A percentile compares a stretch with the other conserved stretches of the same genome.
Conservation (phyloP, 2,888 invertebrate genomes). For the Chesias legatella region DNA sequence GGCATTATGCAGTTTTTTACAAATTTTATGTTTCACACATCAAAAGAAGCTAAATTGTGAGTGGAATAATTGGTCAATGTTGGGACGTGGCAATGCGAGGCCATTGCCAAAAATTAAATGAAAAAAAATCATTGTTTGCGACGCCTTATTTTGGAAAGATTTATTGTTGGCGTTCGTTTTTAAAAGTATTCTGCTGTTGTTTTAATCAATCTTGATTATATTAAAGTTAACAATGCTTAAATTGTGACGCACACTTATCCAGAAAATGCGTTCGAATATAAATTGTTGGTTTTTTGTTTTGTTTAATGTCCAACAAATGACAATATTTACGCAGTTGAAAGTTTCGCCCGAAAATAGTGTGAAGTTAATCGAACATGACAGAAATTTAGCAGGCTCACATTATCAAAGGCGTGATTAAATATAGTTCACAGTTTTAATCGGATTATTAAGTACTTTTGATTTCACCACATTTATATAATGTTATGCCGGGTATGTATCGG, state of each 20-base stretch:
- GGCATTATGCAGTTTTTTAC: conserved; percentile 38
- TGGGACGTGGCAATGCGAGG: conserved; percentile 43
- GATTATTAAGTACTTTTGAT: no score
- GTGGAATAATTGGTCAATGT: conserved; percentile 54
- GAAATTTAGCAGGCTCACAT: no score
- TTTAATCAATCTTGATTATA: conserved; percentile 28
- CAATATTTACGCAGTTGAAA: no score
- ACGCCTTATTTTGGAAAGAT: conserved; percentile 67
- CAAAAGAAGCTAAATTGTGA: conserved; percentile 49
- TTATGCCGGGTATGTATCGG: no score
- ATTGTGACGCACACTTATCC: not conserved
- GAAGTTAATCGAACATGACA: conserved; percentile 12
- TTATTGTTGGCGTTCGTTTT: conserved; percentile 53
- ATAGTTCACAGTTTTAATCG: no score
- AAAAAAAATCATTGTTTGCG: conserved; percentile 54
- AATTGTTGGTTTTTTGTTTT: conserved; percentile 1
- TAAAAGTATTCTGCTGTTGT: conserved; percentile 38
- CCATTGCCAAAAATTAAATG: conserved; percentile 61
- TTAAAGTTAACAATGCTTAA: conserved; percentile 11
- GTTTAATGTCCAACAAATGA: conserved; percentile 13
- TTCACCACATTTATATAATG: no score
- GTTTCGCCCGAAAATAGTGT: no score
- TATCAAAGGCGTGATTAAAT: no score
- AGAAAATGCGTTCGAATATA: not conserved
- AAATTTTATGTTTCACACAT: conserved; percentile 48